Conservation (phyloP, 2,797 vertebrate genomes). For the Chloroceryle amazona region DNA sequence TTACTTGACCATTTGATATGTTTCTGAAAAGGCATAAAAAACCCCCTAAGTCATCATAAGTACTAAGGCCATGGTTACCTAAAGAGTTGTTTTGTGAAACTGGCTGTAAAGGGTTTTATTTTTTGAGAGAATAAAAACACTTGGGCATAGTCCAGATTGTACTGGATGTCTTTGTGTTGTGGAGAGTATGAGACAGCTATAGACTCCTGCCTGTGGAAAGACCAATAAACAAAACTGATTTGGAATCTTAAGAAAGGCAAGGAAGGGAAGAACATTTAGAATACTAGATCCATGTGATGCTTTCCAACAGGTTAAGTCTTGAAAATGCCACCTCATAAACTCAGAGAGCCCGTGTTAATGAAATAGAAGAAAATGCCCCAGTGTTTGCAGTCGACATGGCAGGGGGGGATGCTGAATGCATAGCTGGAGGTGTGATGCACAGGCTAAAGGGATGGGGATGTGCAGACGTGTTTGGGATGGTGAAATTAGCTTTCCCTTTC, state of each 20-base stretch:
- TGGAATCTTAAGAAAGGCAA: background rate
- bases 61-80: background rate
- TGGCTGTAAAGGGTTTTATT: background rate
- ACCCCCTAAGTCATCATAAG: background rate
- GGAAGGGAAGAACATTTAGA: background rate
- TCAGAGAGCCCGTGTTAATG: background rate
- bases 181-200: background rate
- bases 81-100: background rate
- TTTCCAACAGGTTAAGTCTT: background rate
- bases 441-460: background rate
- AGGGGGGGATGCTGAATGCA: background rate
- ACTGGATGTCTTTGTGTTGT: background rate
- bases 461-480: background rate
- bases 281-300: background rate
- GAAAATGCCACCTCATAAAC: background rate
- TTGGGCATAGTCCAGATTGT: background rate
- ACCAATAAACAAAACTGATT: background rate
- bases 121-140: background rate
- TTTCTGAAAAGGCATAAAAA: background rate
- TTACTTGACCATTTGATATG: background rate
- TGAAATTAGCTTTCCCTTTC: background rate
- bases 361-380: background rate
- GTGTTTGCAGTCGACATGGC: background rate
- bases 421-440: background rate
- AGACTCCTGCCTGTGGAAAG: background rate